phyloP scores from a whole-genome alignment of 2,797 vertebrate species.

The Poeciliopsis paucimaculata region DNA sequence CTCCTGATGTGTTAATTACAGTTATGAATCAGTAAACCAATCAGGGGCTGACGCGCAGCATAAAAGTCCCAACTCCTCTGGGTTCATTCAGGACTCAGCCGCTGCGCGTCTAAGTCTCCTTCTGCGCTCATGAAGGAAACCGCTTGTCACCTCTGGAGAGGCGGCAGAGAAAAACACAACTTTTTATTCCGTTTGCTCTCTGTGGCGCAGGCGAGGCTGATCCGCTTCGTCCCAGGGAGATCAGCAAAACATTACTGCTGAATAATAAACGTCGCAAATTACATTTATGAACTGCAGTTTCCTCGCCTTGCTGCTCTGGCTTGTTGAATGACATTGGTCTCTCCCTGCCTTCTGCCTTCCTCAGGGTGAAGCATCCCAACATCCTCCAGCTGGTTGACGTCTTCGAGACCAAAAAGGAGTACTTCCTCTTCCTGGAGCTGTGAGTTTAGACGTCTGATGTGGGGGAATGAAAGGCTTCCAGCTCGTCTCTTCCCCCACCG shows the following conservation, averaged over 20 bases:
- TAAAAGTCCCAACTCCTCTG: not conserved
- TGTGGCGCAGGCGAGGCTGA: not conserved
- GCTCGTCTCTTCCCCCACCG: slow-evolving; percentile 30
- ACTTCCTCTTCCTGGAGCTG: slow-evolving; percentile 99
- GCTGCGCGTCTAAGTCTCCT: not conserved
- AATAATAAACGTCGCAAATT: not conserved
- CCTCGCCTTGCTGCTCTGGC: slow-evolving; percentile 2
- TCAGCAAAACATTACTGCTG: too few relatives aligned
- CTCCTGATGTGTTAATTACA: slow-evolving; percentile 13
- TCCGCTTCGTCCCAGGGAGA: too few relatives aligned
- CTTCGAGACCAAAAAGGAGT: slow-evolving; percentile 97
- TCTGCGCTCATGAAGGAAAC: not conserved
- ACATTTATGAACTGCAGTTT: not conserved
- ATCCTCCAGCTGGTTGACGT: slow-evolving; percentile 97
- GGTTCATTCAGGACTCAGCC: slow-evolving; percentile 3
- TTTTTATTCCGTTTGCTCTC: not conserved
- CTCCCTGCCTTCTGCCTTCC: slow-evolving; percentile 33
- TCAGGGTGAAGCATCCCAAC: slow-evolving; percentile 97
- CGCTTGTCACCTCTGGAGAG: not conserved
- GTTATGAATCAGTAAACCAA: slow-evolving; percentile 11
- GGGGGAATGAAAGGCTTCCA: slow-evolving; percentile 17
- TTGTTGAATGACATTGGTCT: slow-evolving; percentile 18
- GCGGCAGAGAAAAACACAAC: too few relatives aligned
- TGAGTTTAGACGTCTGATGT: slow-evolving; percentile 79
- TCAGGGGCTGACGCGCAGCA: not conserved